A percentile compares a stretch with the other conserved stretches of the same genome.
phyloP scores from a whole-genome alignment of 2,888 invertebrate genomes.

The Oegoconia quadripuncta region DNA sequence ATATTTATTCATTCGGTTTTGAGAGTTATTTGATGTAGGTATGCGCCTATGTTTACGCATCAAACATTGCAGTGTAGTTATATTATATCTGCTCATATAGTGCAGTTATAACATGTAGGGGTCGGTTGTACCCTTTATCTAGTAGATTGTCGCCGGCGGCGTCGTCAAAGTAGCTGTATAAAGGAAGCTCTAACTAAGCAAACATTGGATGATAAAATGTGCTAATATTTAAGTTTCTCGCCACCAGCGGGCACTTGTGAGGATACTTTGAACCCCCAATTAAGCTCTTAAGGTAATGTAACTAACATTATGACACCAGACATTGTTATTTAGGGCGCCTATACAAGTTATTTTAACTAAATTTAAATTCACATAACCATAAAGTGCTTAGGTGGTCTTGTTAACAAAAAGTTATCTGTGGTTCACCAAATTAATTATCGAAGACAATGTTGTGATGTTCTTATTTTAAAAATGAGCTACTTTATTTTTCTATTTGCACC shows the following conservation, averaged over 20 bases:
- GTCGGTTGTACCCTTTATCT: constrained; percentile 40
- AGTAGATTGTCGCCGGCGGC: constrained; percentile 41
- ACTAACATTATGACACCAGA: neutral
- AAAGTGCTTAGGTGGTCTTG: no score
- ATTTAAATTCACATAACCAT: neutral
- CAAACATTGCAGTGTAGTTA: constrained; percentile 1
- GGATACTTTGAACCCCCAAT: constrained; percentile 33
- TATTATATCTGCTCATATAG: constrained; percentile 4
- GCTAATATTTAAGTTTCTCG: constrained; percentile 64
- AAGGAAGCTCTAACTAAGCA: constrained; percentile 54
- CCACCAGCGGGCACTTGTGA: constrained; percentile 33
- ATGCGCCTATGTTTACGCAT: no score
- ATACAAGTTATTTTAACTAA: no score
- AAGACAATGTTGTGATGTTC: no score
- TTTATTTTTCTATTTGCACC: no score
- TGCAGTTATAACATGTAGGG: neutral
- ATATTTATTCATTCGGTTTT: no score
- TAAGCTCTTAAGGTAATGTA: constrained; percentile 23
- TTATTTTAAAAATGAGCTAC: no score
- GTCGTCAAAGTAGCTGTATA: constrained; percentile 40
- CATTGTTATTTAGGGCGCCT: neutral
- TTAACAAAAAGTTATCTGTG: no score
- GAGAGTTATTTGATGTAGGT: no score
- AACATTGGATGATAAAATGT: constrained; percentile 61
- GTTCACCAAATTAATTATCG: no score